These are phyloP conservation scores for Pristionchus fissidentatus DNA, from an alignment of 2,888 invertebrate genomes.

Conservation along the genomic window DNA sequence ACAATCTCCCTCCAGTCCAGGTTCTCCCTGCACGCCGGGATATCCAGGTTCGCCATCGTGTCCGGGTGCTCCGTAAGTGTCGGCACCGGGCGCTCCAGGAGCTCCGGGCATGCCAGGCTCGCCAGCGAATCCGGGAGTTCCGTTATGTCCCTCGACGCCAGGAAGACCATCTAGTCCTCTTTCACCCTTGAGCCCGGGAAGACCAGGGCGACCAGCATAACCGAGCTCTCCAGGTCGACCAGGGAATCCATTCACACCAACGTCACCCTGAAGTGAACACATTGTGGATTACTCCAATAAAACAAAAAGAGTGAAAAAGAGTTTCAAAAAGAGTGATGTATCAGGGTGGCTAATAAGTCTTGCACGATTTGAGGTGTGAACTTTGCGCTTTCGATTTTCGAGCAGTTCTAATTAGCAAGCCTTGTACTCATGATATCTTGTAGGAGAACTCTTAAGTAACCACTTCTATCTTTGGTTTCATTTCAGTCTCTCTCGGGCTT, in stretches of 20 bases:
- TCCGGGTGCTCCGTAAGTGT: slow-evolving; percentile 67
- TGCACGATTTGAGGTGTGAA: no score
- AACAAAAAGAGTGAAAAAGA: neutral
- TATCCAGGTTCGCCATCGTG: slow-evolving; percentile 61
- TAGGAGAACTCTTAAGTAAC: no score
- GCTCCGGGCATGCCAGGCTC: slow-evolving; percentile 62
- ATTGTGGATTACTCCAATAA: neutral
- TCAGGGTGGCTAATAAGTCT: neutral
- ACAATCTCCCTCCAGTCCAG: slow-evolving; percentile 64
- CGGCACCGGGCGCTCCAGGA: slow-evolving; percentile 67
- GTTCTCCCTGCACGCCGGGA: slow-evolving; percentile 73
- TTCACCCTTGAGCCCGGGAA: slow-evolving; percentile 59
- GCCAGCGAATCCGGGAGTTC: slow-evolving; percentile 68
- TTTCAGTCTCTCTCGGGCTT: no score
- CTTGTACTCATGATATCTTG: no score
- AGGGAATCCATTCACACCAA: slow-evolving; percentile 82
- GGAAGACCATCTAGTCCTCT: slow-evolving; percentile 66
- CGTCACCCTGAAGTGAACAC: slow-evolving; percentile 50
- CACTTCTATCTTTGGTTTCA: no score
- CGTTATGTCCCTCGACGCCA: slow-evolving; percentile 68
- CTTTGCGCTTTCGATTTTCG: no score
- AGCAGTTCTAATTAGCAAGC: no score
- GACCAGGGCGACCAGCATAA: slow-evolving; percentile 57
- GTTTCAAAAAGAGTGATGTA: neutral
- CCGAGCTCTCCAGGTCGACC: slow-evolving; percentile 65